Evolutionary conservation across 2,113 vertebrate species (phyloP), one percentile per base, ranked within the genome.

Genomic region (Cricetomys ansorgei): DNA sequence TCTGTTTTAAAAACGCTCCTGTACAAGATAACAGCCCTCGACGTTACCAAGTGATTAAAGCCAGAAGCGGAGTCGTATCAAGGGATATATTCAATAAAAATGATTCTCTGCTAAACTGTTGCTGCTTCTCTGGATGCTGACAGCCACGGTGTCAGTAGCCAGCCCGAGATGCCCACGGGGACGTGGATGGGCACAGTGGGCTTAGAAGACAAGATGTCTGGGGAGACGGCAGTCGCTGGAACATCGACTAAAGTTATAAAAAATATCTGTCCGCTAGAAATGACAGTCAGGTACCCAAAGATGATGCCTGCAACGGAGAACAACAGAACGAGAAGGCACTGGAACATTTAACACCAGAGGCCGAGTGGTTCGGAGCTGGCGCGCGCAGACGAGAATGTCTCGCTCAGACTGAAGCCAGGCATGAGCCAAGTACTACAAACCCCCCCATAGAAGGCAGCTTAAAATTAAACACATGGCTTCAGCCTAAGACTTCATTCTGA

Each of bases 281-380:
- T 17, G 65, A 73, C 0, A 12, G 11, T 11, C 59, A 29, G 45
- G 53, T 19, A 16, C 23, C n/a, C 76, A 31, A 59, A 76, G 83
- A 40, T 0, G 3, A 13, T n/a, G 31, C 13, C 40, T 19, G 37
- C 9, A 67, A n/a, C 40, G 37, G 21, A 37, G 0, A 29, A n/a
- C 17, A 27, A 86, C 0, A 57, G 27, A 64, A 76, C 0, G 34
- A 50, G 31, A 83, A 43, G 25, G 43, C 29, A 70, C 12, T 34
- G 27, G 55, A 64, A 50, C 48, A n/a, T 23, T n/a, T 12, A 62
- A 10, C 3, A 67, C 5, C 23, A 19, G 23, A 4, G 25, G 29
- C 6, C 5, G 6, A 48, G 50, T 4, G 77, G 73, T 17, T 17
- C 72, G 3, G 34, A 8, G 7, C 12, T 0, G 5, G 27, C 4